Evolutionary conservation across 2,888 invertebrate genomes (phyloP).

Genomic region (Syrphus vitripennis): DNA sequence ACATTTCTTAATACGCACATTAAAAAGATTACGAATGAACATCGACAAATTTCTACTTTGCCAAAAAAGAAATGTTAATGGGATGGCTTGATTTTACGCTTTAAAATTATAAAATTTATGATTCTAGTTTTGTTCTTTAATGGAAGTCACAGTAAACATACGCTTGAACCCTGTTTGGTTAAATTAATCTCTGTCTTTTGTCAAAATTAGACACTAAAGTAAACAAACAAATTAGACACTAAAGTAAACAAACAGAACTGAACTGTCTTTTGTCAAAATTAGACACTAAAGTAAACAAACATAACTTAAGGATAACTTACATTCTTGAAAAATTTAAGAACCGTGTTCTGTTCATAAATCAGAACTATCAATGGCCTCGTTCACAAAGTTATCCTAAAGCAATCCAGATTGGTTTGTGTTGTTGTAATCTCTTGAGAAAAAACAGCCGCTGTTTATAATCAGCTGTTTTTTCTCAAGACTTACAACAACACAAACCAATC

Average conservation of each 20-base stretch:
- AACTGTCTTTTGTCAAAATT: not conserved
- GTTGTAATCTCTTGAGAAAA: too few species aligned
- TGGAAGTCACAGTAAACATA: slow-evolving; percentile 11
- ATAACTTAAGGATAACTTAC: slow-evolving; percentile 30
- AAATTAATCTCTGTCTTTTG: not conserved
- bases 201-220: not conserved
- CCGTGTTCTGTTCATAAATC: slow-evolving; percentile 3
- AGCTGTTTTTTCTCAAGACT: too few species aligned
- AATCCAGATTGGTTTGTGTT: too few species aligned
- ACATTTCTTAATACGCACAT: not conserved
- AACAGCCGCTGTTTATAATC: too few species aligned
- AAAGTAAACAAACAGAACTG: too few species aligned
- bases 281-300: not conserved
- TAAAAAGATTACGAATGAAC: not conserved
- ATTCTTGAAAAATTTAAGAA: not conserved
- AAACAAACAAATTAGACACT: too few species aligned
- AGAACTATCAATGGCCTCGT: too few species aligned
- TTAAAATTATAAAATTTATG: slow-evolving; percentile 19
- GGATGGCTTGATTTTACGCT: slow-evolving; percentile 40
- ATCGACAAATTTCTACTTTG: not conserved
- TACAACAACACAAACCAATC: too few species aligned
- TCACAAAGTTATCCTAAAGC: too few species aligned
- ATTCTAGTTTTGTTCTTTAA: not conserved
- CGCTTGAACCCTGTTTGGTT: slow-evolving; percentile 47
- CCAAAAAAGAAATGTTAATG: not conserved